Conservation (phyloP, 2,113 vertebrate genomes). For the Plecturocebus donacophilus region DNA sequence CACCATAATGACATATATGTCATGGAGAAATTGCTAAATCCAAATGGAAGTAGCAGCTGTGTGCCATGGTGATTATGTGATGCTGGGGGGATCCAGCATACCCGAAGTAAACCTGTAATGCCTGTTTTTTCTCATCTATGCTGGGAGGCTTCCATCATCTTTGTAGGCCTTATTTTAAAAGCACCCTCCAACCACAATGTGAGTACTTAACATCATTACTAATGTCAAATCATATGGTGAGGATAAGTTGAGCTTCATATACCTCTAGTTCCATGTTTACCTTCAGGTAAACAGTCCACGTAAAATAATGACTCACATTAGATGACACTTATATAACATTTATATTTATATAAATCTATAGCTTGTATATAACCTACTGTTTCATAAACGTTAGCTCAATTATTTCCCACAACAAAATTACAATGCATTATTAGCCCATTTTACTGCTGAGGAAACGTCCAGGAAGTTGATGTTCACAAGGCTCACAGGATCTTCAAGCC, state of each 20-base stretch:
- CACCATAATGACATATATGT: neutral
- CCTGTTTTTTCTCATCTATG: neutral
- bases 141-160: neutral
- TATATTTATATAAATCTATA: neutral
- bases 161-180: conserved; percentile 20
- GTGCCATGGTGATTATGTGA: neutral
- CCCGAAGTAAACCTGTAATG: neutral
- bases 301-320: conserved; percentile 39
- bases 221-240: neutral
- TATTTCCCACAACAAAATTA: neutral
- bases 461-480: neutral
- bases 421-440: neutral
- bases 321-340: neutral
- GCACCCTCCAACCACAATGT: neutral
- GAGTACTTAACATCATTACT: neutral
- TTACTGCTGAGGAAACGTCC: neutral
- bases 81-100: neutral
- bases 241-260: neutral
- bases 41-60: neutral
- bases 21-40: neutral
- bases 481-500: neutral
- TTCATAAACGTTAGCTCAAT: neutral
- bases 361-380: neutral
- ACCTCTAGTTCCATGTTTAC: neutral
- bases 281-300: neutral